Evolutionary conservation across 2,797 vertebrate genomes (phyloP).

Genomic region (Coregonus suidteri): DNA sequence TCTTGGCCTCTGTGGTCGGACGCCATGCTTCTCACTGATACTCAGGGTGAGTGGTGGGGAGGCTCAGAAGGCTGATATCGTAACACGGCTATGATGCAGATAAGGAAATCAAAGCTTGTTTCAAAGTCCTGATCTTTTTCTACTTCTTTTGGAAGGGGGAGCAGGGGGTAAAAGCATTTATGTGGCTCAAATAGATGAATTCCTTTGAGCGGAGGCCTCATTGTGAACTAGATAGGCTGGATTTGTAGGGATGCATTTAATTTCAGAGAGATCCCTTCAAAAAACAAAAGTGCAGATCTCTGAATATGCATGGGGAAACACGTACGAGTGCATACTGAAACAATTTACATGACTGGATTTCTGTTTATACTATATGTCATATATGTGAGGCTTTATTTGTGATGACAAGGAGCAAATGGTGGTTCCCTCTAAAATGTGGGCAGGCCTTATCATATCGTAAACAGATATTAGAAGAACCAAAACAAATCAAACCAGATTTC

Average conservation of each 20-base stretch:
- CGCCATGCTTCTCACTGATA: conserved; percentile 36
- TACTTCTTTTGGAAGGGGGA: conserved; percentile 29
- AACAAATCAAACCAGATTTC: conserved; percentile 68
- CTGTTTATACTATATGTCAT: not conserved
- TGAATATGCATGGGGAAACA: not conserved
- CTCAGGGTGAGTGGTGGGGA: conserved; percentile 29
- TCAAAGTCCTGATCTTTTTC: conserved; percentile 36
- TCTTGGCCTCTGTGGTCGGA: conserved; percentile 19
- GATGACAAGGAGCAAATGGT: not conserved
- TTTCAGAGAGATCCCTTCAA: conserved; percentile 1
- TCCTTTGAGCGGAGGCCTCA: conserved; percentile 34
- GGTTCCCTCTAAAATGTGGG: conserved; percentile 4
- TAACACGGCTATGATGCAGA: conserved; percentile 40
- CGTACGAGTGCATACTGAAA: not conserved
- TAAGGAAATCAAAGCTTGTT: conserved; percentile 48
- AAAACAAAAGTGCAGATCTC: not conserved
- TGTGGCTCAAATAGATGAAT: conserved; percentile 43
- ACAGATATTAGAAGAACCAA: conserved; percentile 59
- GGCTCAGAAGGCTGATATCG: conserved; percentile 33
- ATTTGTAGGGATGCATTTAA: conserved; percentile 28
- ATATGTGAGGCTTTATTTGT: not conserved
- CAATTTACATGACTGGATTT: not conserved
- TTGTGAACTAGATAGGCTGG: conserved; percentile 32
- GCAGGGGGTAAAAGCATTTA: conserved; percentile 13
- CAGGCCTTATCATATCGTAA: conserved; percentile 41